Percentiles rank a stretch among this genome's conserved stretches.
Evolutionary conservation across 2,888 invertebrate species (phyloP).

Genomic region (Saturnia japonica): DNA sequence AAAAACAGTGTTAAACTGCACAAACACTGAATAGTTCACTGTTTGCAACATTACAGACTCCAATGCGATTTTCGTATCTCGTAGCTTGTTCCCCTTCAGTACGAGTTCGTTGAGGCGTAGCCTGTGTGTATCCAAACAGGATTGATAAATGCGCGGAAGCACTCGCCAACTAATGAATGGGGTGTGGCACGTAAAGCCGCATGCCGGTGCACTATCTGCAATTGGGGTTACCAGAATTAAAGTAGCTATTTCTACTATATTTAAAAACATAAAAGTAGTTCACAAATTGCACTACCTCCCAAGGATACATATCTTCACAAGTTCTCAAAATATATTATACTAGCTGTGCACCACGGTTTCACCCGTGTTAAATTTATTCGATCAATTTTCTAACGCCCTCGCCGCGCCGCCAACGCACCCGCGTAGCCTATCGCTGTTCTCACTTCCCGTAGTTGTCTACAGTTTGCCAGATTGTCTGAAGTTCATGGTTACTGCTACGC

Average conservation of each 20-base stretch:
- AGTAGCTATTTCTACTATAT: background rate
- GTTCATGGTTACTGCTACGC: too few species aligned
- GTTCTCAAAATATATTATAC: too few species aligned
- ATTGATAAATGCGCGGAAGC: constrained; percentile 81
- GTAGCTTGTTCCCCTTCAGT: constrained; percentile 28
- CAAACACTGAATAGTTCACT: background rate
- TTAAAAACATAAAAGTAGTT: background rate
- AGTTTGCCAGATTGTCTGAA: too few species aligned
- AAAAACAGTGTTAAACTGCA: background rate
- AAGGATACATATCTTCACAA: background rate
- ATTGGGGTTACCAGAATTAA: constrained; percentile 48
- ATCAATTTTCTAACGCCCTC: too few species aligned
- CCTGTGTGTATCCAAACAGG: constrained; percentile 51
- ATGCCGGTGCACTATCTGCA: constrained; percentile 67
- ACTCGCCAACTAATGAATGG: constrained; percentile 79
- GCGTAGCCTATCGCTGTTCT: too few species aligned
- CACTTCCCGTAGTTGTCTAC: too few species aligned
- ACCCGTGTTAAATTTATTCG: too few species aligned
- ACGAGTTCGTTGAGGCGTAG: constrained; percentile 47
- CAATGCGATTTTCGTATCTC: constrained; percentile 24
- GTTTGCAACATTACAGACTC: constrained; percentile 5
- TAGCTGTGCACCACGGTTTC: too few species aligned
- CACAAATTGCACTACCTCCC: background rate
- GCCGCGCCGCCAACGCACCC: too few species aligned
- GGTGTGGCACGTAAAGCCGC: constrained; percentile 77